A percentile compares a stretch with the other conserved stretches of the same genome.
Conservation (phyloP, 2,797 vertebrate species). For the Pristis pectinata region DNA sequence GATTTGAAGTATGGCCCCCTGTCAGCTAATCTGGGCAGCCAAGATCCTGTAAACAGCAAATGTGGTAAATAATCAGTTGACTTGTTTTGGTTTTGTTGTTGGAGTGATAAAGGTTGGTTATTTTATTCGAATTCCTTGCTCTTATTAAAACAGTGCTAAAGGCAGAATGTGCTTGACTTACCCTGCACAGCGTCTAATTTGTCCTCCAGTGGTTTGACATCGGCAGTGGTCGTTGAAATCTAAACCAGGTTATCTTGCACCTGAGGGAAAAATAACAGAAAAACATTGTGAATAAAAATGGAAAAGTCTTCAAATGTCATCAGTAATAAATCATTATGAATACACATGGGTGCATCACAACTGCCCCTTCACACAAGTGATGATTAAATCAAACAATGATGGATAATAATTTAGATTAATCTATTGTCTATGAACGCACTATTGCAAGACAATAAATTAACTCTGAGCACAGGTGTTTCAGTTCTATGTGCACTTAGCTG, state of each 20-base stretch:
- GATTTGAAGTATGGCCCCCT: not conserved
- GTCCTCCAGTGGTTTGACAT: not conserved
- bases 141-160: not conserved
- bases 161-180: not conserved
- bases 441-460: slow-evolving; percentile 1
- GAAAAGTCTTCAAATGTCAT: not conserved
- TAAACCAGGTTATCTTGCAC: not conserved
- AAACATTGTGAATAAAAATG: not conserved
- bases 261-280: no score
- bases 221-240: not conserved
- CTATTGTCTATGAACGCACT: slow-evolving; percentile 27
- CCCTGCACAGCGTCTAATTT: not conserved
- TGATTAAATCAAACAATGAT: slow-evolving; percentile 22
- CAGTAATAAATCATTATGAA: not conserved
- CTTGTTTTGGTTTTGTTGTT: not conserved
- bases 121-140: not conserved
- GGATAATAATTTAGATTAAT: slow-evolving; percentile 19
- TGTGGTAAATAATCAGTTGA: not conserved
- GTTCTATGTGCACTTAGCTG: not conserved
- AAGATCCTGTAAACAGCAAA: not conserved
- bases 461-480: not conserved
- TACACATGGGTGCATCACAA: not conserved
- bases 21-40: not conserved
- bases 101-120: not conserved
- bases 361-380: not conserved